These are phyloP conservation scores for Chymomyza amoena DNA, from an alignment of 2,888 invertebrate genomes.

Conservation along the genomic window DNA sequence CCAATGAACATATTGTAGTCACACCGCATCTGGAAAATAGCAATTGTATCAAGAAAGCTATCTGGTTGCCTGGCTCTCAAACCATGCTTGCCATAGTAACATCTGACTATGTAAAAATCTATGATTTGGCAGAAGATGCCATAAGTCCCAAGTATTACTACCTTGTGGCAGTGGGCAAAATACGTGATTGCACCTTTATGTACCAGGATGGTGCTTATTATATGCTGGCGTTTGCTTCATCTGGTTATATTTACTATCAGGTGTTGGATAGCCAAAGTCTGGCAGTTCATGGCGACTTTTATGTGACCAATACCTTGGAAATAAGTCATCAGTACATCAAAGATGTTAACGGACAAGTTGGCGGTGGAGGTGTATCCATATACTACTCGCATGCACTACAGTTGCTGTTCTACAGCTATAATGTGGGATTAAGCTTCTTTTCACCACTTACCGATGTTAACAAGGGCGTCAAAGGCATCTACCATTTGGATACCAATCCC, in stretches of 20 bases:
- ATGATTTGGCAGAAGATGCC: conserved; percentile 92
- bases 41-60: conserved; percentile 94
- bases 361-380: conserved; percentile 96
- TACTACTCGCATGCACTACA: conserved; percentile 97
- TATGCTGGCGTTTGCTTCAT: conserved; percentile 95
- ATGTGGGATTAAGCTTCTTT: conserved; percentile 93
- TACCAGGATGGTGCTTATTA: conserved; percentile 85
- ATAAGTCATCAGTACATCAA: conserved; percentile 91
- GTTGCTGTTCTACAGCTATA: conserved; percentile 95
- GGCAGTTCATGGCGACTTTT: conserved; percentile 96
- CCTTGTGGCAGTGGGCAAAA: conserved; percentile 97
- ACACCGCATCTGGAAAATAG: conserved; percentile 95
- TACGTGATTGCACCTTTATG: conserved; percentile 87
- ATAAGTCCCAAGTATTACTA: conserved; percentile 95
- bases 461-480: conserved; percentile 81
- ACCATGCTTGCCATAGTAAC: conserved; percentile 96
- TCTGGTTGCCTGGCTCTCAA: conserved; percentile 98
- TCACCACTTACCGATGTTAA: conserved; percentile 86
- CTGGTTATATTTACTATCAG: conserved; percentile 97
- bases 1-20: conserved; percentile 93
- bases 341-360: conserved; percentile 92
- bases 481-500: conserved; percentile 75
- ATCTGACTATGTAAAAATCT: conserved; percentile 98
- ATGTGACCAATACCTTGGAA: conserved; percentile 96
- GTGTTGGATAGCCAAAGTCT: conserved; percentile 92